Evolutionary conservation across 1,140 invertebrate species (phyloP), one percentile per base, ranked within the genome.

Genomic region (Pseudomyrmex gracilis): DNA sequence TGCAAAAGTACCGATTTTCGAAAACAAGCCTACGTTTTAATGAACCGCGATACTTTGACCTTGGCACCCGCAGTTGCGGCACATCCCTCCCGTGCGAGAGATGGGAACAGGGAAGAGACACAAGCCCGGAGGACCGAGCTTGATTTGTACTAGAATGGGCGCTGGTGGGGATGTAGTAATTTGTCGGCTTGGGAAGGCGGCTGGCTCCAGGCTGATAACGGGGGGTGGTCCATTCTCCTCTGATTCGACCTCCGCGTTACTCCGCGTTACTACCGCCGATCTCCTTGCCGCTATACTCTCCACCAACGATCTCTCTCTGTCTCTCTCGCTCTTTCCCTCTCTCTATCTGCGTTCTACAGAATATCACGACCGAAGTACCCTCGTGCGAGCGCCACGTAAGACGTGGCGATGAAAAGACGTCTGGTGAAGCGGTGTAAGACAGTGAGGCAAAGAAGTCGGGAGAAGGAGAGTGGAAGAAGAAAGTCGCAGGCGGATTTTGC

Each of bases 101-200:
- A 74, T 55, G 86, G 83, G 71, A 34, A 85, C 70, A 80, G 47
- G 86, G 17, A 70, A 82, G 67, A 87, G 87, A 88, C 60, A 85
- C 58, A 73, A 87, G 83, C 64, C n/a, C 58, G 60, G 63, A 68
- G 66, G 73, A 84, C 84, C 85, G 83, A 34, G 84, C 77, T 85
- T 91, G 90, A 91, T 93, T 93, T 91, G 89, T 87, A 86, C 71
- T 55, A 57, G 85, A 82, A 83, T 78, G 57, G 5, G 78, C 73
- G 84, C 83, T 82, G 86, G 89, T 89, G 87, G 89, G 90, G 91
- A 89, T 89, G 92, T 92, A 93, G 93, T 93, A 93, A 93, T 93
- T 93, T 93, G 93, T 93, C 92, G 92, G 92, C 92, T 93, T 90
- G 92, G 90, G 84, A 90, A 92, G 90, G 88, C 90, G 90, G 90